phyloP scores from a whole-genome alignment of 1,140 invertebrate species.

The Platyura marginata region DNA sequence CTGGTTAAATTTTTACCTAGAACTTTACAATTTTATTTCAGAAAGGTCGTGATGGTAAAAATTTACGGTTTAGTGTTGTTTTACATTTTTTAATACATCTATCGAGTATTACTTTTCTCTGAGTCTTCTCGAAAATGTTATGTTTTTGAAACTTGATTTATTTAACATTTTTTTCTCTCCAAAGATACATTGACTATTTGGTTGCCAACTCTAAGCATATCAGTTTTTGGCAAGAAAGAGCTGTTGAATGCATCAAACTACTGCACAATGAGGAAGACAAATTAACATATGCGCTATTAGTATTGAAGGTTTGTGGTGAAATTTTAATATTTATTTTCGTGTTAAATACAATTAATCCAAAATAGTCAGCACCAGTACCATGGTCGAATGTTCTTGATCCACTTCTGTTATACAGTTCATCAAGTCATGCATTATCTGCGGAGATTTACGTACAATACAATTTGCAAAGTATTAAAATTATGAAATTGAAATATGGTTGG shows the following conservation, averaged over 20 bases:
- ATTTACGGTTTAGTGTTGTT: too few species aligned
- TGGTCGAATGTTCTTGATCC: constrained; percentile 15
- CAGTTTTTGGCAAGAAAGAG: constrained; percentile 17
- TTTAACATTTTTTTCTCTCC: background rate
- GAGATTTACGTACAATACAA: constrained; percentile 20
- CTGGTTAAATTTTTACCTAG: too few species aligned
- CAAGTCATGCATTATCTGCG: constrained; percentile 16
- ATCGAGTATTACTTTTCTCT: too few species aligned
- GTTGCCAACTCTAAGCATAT: constrained; percentile 13
- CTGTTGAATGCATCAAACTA: constrained; percentile 15
- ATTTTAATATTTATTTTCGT: too few species aligned
- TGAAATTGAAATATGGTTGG: constrained; percentile 23
- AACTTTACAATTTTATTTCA: too few species aligned
- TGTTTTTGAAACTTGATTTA: too few species aligned
- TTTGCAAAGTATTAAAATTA: constrained; percentile 21
- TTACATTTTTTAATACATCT: too few species aligned
- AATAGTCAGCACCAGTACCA: constrained; percentile 13
- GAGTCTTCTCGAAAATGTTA: too few species aligned
- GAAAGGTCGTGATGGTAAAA: too few species aligned
- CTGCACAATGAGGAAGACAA: constrained; percentile 21
- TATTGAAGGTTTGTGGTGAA: constrained; percentile 16
- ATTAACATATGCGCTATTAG: constrained; percentile 14
- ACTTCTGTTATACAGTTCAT: constrained; percentile 14
- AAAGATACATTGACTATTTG: constrained; percentile 12
- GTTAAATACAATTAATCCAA: too few species aligned